Evolutionary conservation across 2,888 invertebrate species (phyloP).

Genomic region (Resseliella maxima): DNA sequence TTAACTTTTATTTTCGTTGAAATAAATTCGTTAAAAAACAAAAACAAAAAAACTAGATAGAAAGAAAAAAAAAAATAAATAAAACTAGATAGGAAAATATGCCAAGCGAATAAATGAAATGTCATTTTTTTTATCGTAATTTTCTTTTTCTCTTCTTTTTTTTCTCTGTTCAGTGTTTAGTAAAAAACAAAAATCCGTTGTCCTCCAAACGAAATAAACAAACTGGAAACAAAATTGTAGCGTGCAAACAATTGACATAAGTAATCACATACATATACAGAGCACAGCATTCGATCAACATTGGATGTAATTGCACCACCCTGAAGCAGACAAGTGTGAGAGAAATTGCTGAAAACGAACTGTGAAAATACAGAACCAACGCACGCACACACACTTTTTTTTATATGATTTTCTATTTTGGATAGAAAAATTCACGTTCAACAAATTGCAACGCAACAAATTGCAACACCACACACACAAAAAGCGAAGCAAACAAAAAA

Average conservation of each 20-base stretch:
- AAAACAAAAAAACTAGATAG: background rate
- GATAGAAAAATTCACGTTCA: background rate
- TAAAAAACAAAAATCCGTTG: slow-evolving; percentile 16
- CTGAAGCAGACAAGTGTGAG: background rate
- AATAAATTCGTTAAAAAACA: background rate
- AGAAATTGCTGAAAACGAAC: background rate
- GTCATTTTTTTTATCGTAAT: background rate
- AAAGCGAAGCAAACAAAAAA: background rate
- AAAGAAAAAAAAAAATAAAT: no score
- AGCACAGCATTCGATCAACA: background rate
- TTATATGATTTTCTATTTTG: background rate
- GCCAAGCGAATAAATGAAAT: background rate
- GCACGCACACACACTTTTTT: background rate
- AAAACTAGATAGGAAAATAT: background rate
- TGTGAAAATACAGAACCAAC: background rate
- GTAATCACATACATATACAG: background rate
- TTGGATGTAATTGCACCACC: background rate
- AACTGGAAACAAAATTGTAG: background rate
- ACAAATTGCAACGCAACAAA: background rate
- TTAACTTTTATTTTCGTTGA: background rate
- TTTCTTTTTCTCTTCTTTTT: background rate
- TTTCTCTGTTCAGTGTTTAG: background rate
- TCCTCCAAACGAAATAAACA: slow-evolving; percentile 9
- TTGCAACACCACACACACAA: background rate
- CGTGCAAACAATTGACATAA: background rate